A percentile compares a stretch with the other conserved stretches of the same genome.
These are phyloP conservation scores for Drosophila pseudotakahashii DNA, from an alignment of 2,888 invertebrate species.

Conservation along the genomic window DNA sequence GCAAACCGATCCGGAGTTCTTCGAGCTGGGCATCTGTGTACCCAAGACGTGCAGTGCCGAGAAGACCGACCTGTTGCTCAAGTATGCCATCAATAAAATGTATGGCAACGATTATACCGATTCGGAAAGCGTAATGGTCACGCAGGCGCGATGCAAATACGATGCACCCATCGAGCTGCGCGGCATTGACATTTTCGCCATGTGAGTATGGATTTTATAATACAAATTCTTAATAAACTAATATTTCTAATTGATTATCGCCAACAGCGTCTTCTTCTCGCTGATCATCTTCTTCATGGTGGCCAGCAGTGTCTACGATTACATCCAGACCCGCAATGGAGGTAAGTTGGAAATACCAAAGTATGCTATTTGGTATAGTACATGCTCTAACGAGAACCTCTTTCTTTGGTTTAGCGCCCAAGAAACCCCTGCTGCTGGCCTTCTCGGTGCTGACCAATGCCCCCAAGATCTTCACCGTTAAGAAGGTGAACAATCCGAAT, in stretches of 20 bases:
- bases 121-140: conserved; percentile 52
- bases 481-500: conserved; percentile 79
- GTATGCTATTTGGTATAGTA: too few relatives aligned
- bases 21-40: conserved; percentile 82
- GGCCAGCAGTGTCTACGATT: conserved; percentile 81
- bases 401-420: conserved; percentile 60
- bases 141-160: conserved; percentile 72
- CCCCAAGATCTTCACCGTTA: conserved; percentile 83
- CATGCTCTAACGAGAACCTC: background rate
- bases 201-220: conserved; percentile 73
- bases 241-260: background rate
- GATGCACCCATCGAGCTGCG: conserved; percentile 75
- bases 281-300: conserved; percentile 76
- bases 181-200: conserved; percentile 81
- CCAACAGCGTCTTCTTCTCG: conserved; percentile 74
- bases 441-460: conserved; percentile 85
- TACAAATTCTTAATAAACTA: background rate
- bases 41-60: conserved; percentile 80
- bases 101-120: conserved; percentile 49
- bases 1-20: conserved; percentile 68
- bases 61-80: conserved; percentile 67
- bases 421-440: conserved; percentile 71
- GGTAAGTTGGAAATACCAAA: conserved; percentile 58
- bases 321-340: conserved; percentile 72
- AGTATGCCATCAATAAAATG: conserved; percentile 56